These are phyloP conservation scores for Philotrypesis tridentata DNA, from an alignment of 1,140 invertebrate genomes.

Conservation along the genomic window DNA sequence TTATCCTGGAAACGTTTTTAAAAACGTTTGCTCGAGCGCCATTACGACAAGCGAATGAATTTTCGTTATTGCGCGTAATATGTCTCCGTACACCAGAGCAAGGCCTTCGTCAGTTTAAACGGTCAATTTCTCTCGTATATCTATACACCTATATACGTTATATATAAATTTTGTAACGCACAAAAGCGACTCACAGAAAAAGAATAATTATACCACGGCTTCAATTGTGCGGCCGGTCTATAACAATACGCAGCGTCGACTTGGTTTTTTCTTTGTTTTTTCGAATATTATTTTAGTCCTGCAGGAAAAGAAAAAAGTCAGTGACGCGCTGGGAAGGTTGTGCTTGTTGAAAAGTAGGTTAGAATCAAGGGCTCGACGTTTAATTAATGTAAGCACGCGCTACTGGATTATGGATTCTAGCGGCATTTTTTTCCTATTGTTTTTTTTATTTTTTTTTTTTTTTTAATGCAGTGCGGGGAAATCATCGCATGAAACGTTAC, in stretches of 20 bases:
- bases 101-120: too few species aligned
- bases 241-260: too few species aligned
- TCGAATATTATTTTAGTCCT: too few species aligned
- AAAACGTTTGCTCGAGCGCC: too few species aligned
- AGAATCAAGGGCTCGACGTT: conserved; percentile 29
- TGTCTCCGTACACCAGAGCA: too few species aligned
- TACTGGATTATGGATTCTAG: not conserved
- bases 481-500: not conserved
- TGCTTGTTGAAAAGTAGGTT: conserved; percentile 26
- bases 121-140: too few species aligned
- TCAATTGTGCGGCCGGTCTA: not conserved
- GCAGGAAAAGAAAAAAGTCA: not conserved
- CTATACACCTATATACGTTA: too few species aligned
- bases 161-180: not conserved
- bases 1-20: too few species aligned
- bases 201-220: not conserved
- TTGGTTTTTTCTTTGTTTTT: not conserved
- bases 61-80: too few species aligned
- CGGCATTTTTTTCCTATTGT: too few species aligned
- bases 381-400: conserved; percentile 35
- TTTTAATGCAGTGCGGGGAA: not conserved
- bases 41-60: too few species aligned
- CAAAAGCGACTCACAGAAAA: not conserved
- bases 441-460: too few species aligned
- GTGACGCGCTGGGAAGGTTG: not conserved